Percentiles rank a stretch among this genome's conserved stretches.
phyloP scores from a whole-genome alignment of 1,140 invertebrate species.

The Drosophila navojoa region DNA sequence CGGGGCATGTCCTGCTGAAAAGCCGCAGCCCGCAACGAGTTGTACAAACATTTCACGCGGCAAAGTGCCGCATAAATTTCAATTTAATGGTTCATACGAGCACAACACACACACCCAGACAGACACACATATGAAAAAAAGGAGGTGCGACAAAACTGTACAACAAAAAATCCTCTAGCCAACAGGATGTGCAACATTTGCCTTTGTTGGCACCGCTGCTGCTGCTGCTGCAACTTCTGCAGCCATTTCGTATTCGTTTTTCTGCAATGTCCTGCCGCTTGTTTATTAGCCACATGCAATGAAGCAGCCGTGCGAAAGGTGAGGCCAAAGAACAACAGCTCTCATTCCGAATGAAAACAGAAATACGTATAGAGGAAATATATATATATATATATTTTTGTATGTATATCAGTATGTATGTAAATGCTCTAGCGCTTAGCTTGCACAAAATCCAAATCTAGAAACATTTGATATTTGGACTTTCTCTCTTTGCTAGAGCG shows the following conservation, averaged over 20 bases:
- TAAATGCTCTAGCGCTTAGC: no score
- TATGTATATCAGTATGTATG: not conserved
- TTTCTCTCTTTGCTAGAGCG: no score
- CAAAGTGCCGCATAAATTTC: slow-evolving; percentile 82
- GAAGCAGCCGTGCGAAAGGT: slow-evolving; percentile 62
- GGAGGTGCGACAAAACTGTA: slow-evolving; percentile 46
- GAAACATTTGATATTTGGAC: no score
- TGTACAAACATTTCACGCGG: slow-evolving; percentile 82
- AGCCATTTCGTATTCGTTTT: slow-evolving; percentile 67
- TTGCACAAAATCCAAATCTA: no score
- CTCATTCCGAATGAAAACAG: not conserved
- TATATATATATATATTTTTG: not conserved
- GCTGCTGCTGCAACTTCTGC: slow-evolving; percentile 49
- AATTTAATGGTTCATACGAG: slow-evolving; percentile 73
- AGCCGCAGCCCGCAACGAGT: slow-evolving; percentile 79
- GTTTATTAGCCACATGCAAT: slow-evolving; percentile 65
- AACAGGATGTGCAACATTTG: slow-evolving; percentile 65
- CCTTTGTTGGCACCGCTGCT: slow-evolving; percentile 15
- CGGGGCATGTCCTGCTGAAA: slow-evolving; percentile 37
- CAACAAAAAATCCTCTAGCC: slow-evolving; percentile 35
- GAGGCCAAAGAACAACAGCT: slow-evolving; percentile 22
- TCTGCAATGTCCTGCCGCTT: slow-evolving; percentile 34
- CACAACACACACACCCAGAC: slow-evolving; percentile 9
- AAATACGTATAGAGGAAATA: not conserved
- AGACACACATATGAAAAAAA: slow-evolving; percentile 45